Conservation (phyloP, 2,113 vertebrate genomes). For the Verasper variegatus region DNA sequence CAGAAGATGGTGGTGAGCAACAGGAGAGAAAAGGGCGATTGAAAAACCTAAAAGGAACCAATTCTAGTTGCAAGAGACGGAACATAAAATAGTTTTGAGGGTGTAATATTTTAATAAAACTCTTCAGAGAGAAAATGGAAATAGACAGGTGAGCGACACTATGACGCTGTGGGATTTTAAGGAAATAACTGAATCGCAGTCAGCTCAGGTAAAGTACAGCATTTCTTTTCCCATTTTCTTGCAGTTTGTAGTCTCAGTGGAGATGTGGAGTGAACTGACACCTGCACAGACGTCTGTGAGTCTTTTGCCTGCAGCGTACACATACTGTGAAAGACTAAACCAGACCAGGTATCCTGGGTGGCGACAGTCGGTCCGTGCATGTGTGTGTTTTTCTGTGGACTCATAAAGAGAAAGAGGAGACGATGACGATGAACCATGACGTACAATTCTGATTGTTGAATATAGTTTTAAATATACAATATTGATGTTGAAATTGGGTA, state of each 20-base stretch:
- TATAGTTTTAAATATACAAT: neutral
- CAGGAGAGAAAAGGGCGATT: neutral
- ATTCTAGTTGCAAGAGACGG: neutral
- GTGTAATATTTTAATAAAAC: neutral
- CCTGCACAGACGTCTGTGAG: conserved; percentile 58
- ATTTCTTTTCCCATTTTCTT: conserved; percentile 16
- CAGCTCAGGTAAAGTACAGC: conserved; percentile 16
- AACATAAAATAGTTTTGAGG: neutral
- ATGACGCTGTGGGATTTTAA: conserved; percentile 15
- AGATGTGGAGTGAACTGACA: conserved; percentile 40
- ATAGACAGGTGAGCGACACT: neutral
- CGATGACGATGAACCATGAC: neutral
- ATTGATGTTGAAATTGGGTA: conserved; percentile 16
- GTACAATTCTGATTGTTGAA: conserved; percentile 9
- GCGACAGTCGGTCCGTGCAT: conserved; percentile 17
- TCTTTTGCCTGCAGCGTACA: conserved; percentile 50
- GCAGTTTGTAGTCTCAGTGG: conserved; percentile 32
- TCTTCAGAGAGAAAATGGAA: conserved; percentile 4
- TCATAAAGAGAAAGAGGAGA: conserved; percentile 1
- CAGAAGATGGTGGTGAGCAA: neutral
- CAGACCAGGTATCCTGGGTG: conserved; percentile 43
- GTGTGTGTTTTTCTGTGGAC: conserved; percentile 27
- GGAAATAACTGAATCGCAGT: conserved; percentile 16
- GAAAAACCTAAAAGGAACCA: too few species aligned
- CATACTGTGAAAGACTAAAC: conserved; percentile 47